These are phyloP conservation scores for Cnemophilus loriae DNA, from an alignment of 2,113 vertebrate species.

Conservation along the genomic window DNA sequence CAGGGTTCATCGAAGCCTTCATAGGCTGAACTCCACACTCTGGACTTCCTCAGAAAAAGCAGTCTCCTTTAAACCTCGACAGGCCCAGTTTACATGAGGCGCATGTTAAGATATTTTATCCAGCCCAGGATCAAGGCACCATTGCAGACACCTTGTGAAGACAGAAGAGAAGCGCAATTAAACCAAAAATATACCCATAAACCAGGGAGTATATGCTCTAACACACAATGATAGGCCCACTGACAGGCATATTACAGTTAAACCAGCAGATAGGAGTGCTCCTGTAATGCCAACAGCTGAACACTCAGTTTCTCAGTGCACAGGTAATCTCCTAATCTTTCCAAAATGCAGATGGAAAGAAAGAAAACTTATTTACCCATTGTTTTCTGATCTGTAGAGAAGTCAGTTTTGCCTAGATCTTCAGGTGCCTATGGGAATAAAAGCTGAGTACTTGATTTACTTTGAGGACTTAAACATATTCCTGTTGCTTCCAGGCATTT, in stretches of 20 bases:
- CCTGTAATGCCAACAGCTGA: background rate
- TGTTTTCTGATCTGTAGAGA: background rate
- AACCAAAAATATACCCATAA: background rate
- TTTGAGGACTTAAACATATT: background rate
- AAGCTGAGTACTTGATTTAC: background rate
- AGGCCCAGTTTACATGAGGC: background rate
- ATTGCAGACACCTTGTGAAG: background rate
- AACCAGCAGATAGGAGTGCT: background rate
- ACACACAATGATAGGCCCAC: background rate
- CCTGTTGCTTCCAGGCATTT: background rate
- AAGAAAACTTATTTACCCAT: background rate
- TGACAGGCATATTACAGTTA: background rate
- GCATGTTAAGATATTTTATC: background rate
- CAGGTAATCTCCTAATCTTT: background rate
- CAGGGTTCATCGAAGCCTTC: background rate
- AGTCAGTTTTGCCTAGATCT: background rate
- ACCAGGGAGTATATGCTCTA: background rate
- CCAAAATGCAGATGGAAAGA: background rate
- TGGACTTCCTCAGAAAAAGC: background rate
- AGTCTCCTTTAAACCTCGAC: background rate
- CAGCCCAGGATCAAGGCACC: background rate
- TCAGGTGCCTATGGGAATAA: background rate
- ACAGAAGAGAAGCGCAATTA: background rate
- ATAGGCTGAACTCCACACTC: background rate
- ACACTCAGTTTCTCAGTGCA: background rate